Base-by-base conservation (phyloP, 2,113 vertebrate species). In the Rhabdomys dilectus region DNA sequence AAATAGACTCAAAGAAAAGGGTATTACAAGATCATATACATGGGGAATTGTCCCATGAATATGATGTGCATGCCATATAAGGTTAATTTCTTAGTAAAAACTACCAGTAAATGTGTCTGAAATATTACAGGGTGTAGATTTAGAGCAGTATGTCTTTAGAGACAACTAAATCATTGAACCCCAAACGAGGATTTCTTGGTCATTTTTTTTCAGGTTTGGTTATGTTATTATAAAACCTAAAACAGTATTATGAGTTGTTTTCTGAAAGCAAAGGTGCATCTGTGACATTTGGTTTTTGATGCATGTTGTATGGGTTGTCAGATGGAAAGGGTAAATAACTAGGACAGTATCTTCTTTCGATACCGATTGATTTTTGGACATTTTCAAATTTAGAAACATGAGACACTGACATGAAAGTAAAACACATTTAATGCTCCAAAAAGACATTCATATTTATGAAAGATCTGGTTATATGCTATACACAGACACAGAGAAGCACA, bases 81-180 rank as follows among this genome's bases (percentile, higher is more conserved):
- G 82, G 36, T 62, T 62, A 91, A 70, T 84, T 86, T 86, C 88
- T 24, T 51, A 4, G 4, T 21, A 81, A 21, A 5, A n/a, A 26
- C 58, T 58, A 4, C 8, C 24, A 66, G 58, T 24, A 53, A 86
- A 7, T 73, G 34, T 78, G 94, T 91, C 95, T 82, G 45, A 97
- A 91, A 95, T n/a, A 11, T 45, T 13, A 70, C 10, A 66, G 34
- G 64, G 91, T 8, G 0, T 62, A 19, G 16, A 34, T 80, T 87
- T 3, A 45, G 2, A 10, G 42, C 17, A 48, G 2, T 39, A 3
- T 53, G 0, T n/a, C n/a, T 53, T 1, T 6, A n/a, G 3, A 45
- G n/a, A 56, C 5, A 48, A 4, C 70, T 78, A 48, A 81, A 34
- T 75, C 48, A 36, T 13, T 82, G 31, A 96, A 68, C 1, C 21